Evolutionary conservation across 2,797 vertebrate species (phyloP).

Genomic region (Molossus molossus): DNA sequence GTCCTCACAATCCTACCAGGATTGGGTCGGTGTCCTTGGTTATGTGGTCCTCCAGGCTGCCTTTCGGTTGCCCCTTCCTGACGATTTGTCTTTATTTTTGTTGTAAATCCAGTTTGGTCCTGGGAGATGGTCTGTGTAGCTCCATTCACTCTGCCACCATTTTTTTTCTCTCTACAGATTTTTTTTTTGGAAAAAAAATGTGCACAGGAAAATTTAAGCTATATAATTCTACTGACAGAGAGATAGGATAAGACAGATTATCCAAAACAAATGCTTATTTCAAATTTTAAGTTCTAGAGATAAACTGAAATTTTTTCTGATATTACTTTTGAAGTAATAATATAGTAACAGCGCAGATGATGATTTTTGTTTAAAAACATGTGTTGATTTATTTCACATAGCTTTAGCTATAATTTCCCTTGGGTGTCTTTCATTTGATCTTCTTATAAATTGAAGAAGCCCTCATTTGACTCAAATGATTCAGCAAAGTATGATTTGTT

Average conservation of each 20-base stretch:
- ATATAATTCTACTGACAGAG: background rate
- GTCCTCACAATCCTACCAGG: too few relatives aligned
- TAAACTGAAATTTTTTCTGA: background rate
- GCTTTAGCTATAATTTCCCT: background rate
- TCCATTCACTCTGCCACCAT: too few relatives aligned
- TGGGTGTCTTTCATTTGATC: background rate
- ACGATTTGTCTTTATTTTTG: too few relatives aligned
- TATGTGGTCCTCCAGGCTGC: too few relatives aligned
- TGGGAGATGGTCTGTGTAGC: too few relatives aligned
- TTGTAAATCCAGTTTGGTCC: too few relatives aligned
- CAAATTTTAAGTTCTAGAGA: background rate
- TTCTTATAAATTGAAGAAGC: background rate
- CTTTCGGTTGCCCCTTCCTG: too few relatives aligned
- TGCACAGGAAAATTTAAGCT: background rate
- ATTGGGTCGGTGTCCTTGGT: too few relatives aligned
- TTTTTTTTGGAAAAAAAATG: too few relatives aligned
- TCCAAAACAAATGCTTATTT: background rate
- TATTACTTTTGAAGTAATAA: background rate
- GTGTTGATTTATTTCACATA: background rate
- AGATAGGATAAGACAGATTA: background rate
- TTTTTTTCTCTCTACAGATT: too few relatives aligned
- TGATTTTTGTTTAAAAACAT: background rate
- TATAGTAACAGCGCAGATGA: background rate
- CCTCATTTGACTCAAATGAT: background rate
- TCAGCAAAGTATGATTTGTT: background rate